phyloP scores from a whole-genome alignment of 2,797 vertebrate species.

The Paratrypauchen microcephalus region DNA sequence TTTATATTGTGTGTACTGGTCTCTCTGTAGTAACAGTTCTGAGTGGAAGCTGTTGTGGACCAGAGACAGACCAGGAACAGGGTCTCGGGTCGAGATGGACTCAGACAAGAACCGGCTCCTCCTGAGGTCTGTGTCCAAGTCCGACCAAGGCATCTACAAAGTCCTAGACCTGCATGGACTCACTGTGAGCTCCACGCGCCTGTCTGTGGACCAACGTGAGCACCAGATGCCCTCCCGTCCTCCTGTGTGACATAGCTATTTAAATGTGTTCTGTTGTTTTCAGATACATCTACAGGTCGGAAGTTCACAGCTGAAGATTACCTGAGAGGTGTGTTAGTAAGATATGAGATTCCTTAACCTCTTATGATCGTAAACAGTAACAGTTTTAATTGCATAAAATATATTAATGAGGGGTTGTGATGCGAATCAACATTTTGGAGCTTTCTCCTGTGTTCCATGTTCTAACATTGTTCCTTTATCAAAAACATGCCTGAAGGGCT shows the following conservation, averaged over 20 bases:
- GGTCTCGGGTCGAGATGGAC: conserved; percentile 34
- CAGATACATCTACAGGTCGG: neutral
- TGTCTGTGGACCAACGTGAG: conserved; percentile 34
- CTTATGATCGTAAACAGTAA: no score
- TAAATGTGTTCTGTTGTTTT: neutral
- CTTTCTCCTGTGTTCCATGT: no score
- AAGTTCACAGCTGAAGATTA: neutral
- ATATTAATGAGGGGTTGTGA: no score
- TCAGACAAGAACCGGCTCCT: conserved; percentile 12
- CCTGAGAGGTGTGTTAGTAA: conserved; percentile 28
- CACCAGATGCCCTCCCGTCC: neutral
- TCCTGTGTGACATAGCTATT: no score
- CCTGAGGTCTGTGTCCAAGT: neutral
- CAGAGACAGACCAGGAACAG: neutral
- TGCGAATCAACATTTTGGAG: no score
- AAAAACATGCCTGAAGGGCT: no score
- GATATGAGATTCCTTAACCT: no score
- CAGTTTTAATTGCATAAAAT: no score
- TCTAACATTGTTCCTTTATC: no score
- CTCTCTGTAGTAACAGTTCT: conserved; percentile 22
- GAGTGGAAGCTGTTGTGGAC: conserved; percentile 61
- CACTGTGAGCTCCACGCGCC: conserved; percentile 66
- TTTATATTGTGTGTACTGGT: no score
- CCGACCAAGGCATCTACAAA: conserved; percentile 62
- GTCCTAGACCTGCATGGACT: conserved; percentile 64